phyloP scores from a whole-genome alignment of 2,113 vertebrate genomes.

The Microcebus murinus region DNA sequence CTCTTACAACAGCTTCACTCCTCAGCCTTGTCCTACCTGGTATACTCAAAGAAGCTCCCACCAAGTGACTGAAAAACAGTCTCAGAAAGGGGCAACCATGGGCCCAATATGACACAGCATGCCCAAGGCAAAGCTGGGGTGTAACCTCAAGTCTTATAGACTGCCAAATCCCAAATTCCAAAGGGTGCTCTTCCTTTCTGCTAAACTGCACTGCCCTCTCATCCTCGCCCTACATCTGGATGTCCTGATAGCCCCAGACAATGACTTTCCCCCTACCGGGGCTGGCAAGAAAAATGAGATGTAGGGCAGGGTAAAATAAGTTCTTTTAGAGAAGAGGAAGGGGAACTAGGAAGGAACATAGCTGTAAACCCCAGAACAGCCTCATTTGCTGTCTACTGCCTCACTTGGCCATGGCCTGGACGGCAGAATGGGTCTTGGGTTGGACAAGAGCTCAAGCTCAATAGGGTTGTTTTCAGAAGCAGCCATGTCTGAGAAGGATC shows the following conservation, averaged over 20 bases:
- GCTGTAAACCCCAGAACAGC: background rate
- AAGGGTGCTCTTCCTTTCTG: background rate
- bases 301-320: background rate
- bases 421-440: background rate
- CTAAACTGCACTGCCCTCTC: background rate
- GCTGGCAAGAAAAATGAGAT: background rate
- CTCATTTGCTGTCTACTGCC: background rate
- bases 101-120: background rate
- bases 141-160: background rate
- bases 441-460: constrained; percentile 37
- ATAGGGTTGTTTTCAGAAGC: background rate
- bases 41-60: background rate
- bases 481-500: background rate
- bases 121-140: background rate
- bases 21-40: constrained; percentile 27
- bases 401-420: background rate
- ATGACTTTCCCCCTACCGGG: background rate
- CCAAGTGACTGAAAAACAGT: background rate
- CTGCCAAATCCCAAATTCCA: background rate
- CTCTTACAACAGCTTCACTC: background rate
- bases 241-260: background rate
- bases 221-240: background rate
- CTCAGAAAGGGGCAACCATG: background rate
- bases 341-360: background rate
- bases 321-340: background rate